Conservation (phyloP, 2,797 vertebrate genomes). For the Crenichthys baileyi region DNA sequence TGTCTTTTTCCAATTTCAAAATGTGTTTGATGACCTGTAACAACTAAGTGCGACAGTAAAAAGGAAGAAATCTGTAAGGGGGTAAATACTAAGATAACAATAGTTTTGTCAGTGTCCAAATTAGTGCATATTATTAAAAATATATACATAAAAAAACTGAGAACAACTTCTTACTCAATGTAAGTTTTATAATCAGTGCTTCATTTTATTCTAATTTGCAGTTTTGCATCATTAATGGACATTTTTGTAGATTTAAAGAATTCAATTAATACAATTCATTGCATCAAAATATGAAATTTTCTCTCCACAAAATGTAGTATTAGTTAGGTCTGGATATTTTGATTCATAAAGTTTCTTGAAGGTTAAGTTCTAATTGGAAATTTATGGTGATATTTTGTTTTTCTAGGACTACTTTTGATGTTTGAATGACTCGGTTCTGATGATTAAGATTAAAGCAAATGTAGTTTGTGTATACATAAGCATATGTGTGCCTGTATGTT, state of each 20-base stretch:
- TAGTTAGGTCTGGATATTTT: background rate
- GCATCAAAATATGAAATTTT: background rate
- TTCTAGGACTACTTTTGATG: background rate
- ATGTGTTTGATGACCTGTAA: background rate
- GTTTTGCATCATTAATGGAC: background rate
- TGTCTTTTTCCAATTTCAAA: background rate
- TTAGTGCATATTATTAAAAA: background rate
- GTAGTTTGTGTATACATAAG: slow-evolving; percentile 2
- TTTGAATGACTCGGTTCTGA: background rate
- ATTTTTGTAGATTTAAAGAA: background rate
- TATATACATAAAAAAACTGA: background rate
- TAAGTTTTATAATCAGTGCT: background rate
- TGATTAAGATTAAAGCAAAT: background rate
- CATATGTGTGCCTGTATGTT: slow-evolving; percentile 42
- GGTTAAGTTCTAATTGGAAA: background rate
- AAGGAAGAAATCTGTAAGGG: background rate
- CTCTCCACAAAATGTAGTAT: background rate
- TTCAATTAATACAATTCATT: background rate
- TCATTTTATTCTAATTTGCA: background rate
- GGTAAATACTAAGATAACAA: background rate
- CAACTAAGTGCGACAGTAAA: background rate
- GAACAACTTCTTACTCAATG: background rate
- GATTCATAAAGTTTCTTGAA: background rate
- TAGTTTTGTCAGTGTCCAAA: background rate
- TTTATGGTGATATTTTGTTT: background rate